Evolutionary conservation across 2,888 invertebrate genomes (phyloP).

Genomic region (Drosophila lacicola): DNA sequence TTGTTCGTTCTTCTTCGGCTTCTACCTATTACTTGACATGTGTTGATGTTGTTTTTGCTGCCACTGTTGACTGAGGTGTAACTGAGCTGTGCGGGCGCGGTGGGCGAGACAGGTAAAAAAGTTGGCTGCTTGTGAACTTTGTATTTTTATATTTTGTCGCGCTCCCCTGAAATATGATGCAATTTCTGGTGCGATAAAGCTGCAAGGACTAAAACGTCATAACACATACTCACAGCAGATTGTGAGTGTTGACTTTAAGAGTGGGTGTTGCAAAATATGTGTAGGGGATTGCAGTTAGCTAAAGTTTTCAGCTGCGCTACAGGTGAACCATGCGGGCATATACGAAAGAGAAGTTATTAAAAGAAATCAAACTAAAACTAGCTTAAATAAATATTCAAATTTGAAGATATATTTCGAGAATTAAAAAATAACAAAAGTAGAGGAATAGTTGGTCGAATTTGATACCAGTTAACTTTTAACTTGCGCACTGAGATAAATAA

Average conservation of each 20-base stretch:
- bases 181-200: conserved; percentile 78
- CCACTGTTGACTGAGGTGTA: conserved; percentile 28
- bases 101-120: conserved; percentile 49
- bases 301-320: conserved; percentile 44
- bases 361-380: no score
- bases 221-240: conserved; percentile 39
- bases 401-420: no score
- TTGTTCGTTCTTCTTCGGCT: conserved; percentile 29
- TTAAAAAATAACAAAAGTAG: no score
- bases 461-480: no score
- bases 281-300: conserved; percentile 42
- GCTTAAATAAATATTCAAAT: no score
- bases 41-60: conserved; percentile 39
- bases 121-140: conserved; percentile 56
- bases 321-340: conserved; percentile 5
- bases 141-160: conserved; percentile 68
- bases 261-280: conserved; percentile 16
- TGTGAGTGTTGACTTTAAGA: conserved; percentile 68
- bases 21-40: conserved; percentile 42
- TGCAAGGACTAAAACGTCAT: conserved; percentile 66
- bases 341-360: background rate
- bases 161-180: conserved; percentile 78
- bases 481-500: background rate
- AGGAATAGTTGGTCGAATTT: no score
- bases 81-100: conserved; percentile 6